A percentile compares a stretch with the other conserved stretches of the same genome.
phyloP scores from a whole-genome alignment of 2,888 invertebrate genomes.

The Electrophaes corylata region DNA sequence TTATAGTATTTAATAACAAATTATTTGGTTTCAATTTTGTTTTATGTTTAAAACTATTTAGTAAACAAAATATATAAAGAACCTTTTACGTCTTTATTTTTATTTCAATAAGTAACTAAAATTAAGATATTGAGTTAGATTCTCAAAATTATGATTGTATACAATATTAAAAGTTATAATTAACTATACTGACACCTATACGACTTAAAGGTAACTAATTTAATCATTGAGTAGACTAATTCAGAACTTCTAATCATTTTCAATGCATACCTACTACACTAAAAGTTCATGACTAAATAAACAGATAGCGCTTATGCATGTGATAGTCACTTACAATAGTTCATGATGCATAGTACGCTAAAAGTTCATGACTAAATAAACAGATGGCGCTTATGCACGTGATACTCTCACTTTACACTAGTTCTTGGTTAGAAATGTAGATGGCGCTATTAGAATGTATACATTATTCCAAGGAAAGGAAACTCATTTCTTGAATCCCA shows the following conservation, averaged over 20 bases:
- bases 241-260: not conserved
- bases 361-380: not conserved
- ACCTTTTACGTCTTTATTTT: too few relatives aligned
- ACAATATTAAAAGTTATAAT: not conserved
- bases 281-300: not conserved
- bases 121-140: too few relatives aligned
- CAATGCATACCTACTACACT: not conserved
- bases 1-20: too few relatives aligned
- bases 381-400: constrained; percentile 41
- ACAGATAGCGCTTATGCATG: constrained; percentile 40
- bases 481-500: constrained; percentile 26
- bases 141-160: too few relatives aligned
- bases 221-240: not conserved
- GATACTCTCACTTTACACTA: too few relatives aligned
- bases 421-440: not conserved
- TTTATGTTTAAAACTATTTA: too few relatives aligned
- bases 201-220: not conserved
- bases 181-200: not conserved
- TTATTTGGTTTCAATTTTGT: too few relatives aligned
- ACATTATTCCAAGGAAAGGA: constrained; percentile 34
- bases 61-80: too few relatives aligned
- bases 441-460: constrained; percentile 11
- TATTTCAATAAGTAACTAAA: too few relatives aligned
- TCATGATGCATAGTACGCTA: not conserved
- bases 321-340: too few relatives aligned